phyloP scores from a whole-genome alignment of 2,113 vertebrate genomes.

The Nesospiza acunhae region DNA sequence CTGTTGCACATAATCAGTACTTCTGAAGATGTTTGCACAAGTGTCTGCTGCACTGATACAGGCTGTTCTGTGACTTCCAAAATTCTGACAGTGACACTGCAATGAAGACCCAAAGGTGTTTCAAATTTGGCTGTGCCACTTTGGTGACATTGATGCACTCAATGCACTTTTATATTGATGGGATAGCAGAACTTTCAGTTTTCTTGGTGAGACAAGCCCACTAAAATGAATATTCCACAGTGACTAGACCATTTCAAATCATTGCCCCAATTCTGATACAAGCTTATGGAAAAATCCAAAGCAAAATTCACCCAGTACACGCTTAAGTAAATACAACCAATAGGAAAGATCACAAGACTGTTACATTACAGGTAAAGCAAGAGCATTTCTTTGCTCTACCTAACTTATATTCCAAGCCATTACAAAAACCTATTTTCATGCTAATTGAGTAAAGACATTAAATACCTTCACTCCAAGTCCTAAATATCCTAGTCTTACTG shows the following conservation, averaged over 20 bases:
- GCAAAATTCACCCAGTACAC: background rate
- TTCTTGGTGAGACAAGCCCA: background rate
- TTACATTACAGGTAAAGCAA: background rate
- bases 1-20: background rate
- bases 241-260: background rate
- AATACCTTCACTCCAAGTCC: background rate
- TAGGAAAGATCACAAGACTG: background rate
- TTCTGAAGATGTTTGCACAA: background rate
- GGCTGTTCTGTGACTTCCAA: background rate
- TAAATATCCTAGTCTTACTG: background rate
- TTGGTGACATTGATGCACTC: accelerated
- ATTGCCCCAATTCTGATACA: background rate
- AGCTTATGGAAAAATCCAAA: background rate
- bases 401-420: background rate
- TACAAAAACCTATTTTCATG: background rate
- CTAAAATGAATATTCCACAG: background rate
- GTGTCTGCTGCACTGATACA: accelerated
- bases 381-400: background rate
- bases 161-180: background rate
- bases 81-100: background rate
- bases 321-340: background rate
- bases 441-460: background rate
- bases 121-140: background rate
- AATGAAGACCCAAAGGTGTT: background rate
- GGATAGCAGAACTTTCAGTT: background rate